A percentile compares a stretch with the other conserved stretches of the same genome.
phyloP scores from a whole-genome alignment of 2,113 vertebrate species.

The Tursiops truncatus region DNA sequence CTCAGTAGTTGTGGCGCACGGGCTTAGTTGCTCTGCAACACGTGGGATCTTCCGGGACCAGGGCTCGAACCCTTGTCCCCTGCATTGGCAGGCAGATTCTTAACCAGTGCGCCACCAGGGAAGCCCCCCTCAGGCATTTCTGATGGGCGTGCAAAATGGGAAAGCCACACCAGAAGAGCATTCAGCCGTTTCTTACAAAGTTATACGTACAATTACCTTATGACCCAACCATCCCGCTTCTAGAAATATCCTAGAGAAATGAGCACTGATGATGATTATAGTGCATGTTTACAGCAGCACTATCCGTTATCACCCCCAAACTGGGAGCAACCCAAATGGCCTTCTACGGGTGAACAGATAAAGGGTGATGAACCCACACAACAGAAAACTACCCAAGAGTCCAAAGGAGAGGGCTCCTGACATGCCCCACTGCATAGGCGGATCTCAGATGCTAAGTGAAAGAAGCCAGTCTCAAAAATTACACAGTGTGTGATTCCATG shows the following conservation, averaged over 20 bases:
- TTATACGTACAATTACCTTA: too few species aligned
- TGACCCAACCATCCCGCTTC: not conserved
- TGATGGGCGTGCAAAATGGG: fast-evolving
- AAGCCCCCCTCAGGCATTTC: not conserved
- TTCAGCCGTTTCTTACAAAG: not conserved
- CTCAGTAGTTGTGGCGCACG: too few species aligned
- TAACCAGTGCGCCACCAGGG: too few species aligned
- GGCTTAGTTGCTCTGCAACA: too few species aligned
- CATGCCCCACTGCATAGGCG: fast-evolving
- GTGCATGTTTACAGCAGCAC: fast-evolving
- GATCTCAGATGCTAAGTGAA: not conserved
- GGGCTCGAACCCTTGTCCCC: too few species aligned
- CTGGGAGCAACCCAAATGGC: not conserved
- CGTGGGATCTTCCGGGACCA: too few species aligned
- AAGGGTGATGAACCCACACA: not conserved
- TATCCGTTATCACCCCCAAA: too few species aligned
- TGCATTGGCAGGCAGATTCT: too few species aligned
- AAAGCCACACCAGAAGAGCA: too few species aligned
- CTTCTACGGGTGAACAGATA: not conserved
- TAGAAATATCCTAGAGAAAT: not conserved
- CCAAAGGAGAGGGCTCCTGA: not conserved
- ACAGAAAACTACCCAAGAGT: not conserved
- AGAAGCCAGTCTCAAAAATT: not conserved
- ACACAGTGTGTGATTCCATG: not conserved
- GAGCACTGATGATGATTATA: not conserved